Percentiles rank a stretch among this genome's conserved stretches.
Conservation (phyloP, 2,888 invertebrate species). For the Diadegma fenestrale region DNA sequence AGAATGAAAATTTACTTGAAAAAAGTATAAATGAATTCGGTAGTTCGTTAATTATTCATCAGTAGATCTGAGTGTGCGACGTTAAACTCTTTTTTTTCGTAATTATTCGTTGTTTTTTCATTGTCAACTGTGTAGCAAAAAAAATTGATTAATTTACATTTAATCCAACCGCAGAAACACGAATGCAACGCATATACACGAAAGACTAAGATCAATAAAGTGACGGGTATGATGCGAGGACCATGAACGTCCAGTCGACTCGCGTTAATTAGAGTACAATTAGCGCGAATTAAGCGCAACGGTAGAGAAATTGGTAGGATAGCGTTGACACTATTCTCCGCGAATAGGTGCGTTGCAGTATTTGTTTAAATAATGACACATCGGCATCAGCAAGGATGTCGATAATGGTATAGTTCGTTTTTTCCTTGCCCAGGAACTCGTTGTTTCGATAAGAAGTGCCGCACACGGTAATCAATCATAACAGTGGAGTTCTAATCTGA, state of each 20-base stretch:
- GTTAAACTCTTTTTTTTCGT: too few species aligned
- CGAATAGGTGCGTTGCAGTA: neutral
- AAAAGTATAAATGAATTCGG: neutral
- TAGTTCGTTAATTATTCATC: neutral
- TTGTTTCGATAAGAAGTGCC: constrained; percentile 15
- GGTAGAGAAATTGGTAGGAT: constrained; percentile 21
- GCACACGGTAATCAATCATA: constrained; percentile 53
- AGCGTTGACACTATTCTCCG: constrained; percentile 2
- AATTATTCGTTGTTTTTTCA: neutral
- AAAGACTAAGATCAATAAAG: neutral
- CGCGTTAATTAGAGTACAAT: constrained; percentile 56
- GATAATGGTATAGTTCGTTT: constrained; percentile 58
- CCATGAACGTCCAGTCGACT: constrained; percentile 43
- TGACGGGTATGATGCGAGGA: neutral
- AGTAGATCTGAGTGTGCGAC: neutral
- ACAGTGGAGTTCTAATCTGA: constrained; percentile 46
- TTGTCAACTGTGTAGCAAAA: neutral
- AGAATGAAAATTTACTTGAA: too few species aligned
- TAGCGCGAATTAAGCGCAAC: constrained; percentile 32
- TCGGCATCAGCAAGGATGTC: constrained; percentile 54
- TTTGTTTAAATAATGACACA: constrained; percentile 31
- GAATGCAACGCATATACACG: constrained; percentile 2
- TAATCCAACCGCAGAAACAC: neutral
- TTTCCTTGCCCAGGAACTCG: constrained; percentile 13
- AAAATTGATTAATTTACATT: neutral